A percentile compares a stretch with the other conserved stretches of the same genome.
Conservation (phyloP, 2,888 invertebrate genomes). For the Meta bourneti region DNA sequence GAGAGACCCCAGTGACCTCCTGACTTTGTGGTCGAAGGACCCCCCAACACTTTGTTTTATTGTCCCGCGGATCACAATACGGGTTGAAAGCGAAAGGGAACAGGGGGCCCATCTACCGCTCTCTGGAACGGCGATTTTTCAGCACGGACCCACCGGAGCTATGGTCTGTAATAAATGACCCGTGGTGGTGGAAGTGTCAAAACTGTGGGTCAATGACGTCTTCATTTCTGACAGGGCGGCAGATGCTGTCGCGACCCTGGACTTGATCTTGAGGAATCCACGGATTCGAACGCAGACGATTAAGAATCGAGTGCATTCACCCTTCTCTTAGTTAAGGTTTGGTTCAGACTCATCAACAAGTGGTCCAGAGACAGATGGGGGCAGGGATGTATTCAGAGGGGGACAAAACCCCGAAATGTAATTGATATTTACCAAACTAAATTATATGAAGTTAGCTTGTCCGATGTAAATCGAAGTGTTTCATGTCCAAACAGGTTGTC, state of each 20-base stretch:
- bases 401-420: too few species aligned
- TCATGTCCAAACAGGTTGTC: too few species aligned
- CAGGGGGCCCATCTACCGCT: neutral
- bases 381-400: too few species aligned
- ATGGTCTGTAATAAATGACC: neutral
- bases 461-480: too few species aligned
- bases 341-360: too few species aligned
- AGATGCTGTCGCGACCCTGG: neutral
- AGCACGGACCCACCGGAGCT: neutral
- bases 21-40: conserved; percentile 28
- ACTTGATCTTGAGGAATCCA: neutral
- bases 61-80: conserved; percentile 13
- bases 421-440: too few species aligned
- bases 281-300: too few species aligned
- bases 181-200: neutral
- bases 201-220: neutral
- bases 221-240: too few species aligned
- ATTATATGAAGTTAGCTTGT: too few species aligned
- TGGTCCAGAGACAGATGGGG: too few species aligned
- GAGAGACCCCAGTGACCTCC: conserved; percentile 6
- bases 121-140: neutral
- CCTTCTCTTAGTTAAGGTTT: too few species aligned
- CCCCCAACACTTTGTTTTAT: conserved; percentile 61
- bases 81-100: conserved; percentile 42
- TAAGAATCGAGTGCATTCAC: too few species aligned